Evolutionary conservation across 1,140 invertebrate species (phyloP).

Genomic region (Drosophila varians): DNA sequence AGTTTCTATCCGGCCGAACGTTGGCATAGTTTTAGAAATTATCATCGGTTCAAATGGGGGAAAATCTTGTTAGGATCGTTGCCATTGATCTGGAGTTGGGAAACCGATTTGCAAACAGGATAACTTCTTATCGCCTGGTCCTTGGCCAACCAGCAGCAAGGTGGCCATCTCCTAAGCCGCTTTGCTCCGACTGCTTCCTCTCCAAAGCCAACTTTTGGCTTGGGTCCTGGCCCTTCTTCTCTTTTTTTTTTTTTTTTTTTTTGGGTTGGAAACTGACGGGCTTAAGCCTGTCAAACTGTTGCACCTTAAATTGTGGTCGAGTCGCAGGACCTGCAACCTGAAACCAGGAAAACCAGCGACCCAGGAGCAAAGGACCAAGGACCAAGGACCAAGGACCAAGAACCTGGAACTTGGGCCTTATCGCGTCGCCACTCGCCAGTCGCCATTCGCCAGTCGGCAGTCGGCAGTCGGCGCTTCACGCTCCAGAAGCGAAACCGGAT

Average conservation of each 20-base stretch:
- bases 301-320: slow-evolving; percentile 59
- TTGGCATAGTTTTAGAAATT: background rate
- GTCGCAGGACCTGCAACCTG: background rate
- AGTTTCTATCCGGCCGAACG: slow-evolving; percentile 25
- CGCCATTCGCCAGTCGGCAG: slow-evolving; percentile 9
- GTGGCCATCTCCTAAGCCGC: slow-evolving; percentile 19
- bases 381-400: background rate
- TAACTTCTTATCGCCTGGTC: slow-evolving; percentile 12
- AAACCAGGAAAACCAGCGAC: background rate
- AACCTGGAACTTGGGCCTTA: slow-evolving; percentile 48
- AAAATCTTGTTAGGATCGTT: background rate
- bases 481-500: slow-evolving; percentile 79
- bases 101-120: slow-evolving; percentile 3
- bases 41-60: too few relatives aligned
- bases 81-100: background rate
- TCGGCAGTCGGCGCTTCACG: slow-evolving; percentile 68
- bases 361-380: background rate
- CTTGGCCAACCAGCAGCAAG: slow-evolving; percentile 9
- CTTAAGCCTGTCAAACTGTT: slow-evolving; percentile 56
- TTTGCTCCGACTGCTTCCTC: slow-evolving; percentile 14
- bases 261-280: background rate
- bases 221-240: background rate
- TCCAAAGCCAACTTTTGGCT: too few relatives aligned
- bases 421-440: slow-evolving; percentile 57
- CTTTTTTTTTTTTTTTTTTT: too few relatives aligned